Percentiles rank a stretch among this genome's conserved stretches.
Conservation (phyloP, 2,113 vertebrate genomes). For the Regulus satrapa region DNA sequence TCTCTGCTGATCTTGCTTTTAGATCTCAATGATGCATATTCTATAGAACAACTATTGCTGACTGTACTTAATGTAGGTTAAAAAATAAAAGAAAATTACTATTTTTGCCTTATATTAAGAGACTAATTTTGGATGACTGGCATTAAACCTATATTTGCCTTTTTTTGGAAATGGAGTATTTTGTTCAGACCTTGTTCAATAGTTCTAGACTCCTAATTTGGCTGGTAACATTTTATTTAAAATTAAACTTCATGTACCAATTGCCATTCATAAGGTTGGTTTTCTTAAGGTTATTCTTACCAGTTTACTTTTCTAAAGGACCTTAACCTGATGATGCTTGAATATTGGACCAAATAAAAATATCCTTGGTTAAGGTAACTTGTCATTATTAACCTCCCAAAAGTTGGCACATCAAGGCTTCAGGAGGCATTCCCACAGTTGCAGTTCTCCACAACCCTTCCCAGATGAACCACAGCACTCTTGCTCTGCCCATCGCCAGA, state of each 20-base stretch:
- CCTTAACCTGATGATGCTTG: neutral
- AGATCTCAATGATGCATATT: slow-evolving; percentile 43
- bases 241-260: neutral
- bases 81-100: slow-evolving; percentile 16
- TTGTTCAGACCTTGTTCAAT: neutral
- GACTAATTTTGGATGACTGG: slow-evolving; percentile 20
- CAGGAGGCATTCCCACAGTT: neutral
- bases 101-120: slow-evolving; percentile 49
- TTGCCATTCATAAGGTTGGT: neutral
- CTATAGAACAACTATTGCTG: neutral
- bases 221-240: neutral
- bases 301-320: neutral
- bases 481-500: neutral
- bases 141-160: slow-evolving; percentile 7
- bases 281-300: neutral
- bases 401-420: neutral
- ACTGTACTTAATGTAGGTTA: neutral
- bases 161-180: slow-evolving; percentile 21
- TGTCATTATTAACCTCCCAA: neutral
- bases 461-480: neutral
- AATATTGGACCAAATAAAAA: slow-evolving; percentile 26
- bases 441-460: neutral
- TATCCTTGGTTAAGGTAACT: slow-evolving; percentile 20
- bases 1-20: neutral
- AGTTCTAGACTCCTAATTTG: neutral